phyloP scores from a whole-genome alignment of 2,797 vertebrate species.

The Chaetodon trifasciatus region DNA sequence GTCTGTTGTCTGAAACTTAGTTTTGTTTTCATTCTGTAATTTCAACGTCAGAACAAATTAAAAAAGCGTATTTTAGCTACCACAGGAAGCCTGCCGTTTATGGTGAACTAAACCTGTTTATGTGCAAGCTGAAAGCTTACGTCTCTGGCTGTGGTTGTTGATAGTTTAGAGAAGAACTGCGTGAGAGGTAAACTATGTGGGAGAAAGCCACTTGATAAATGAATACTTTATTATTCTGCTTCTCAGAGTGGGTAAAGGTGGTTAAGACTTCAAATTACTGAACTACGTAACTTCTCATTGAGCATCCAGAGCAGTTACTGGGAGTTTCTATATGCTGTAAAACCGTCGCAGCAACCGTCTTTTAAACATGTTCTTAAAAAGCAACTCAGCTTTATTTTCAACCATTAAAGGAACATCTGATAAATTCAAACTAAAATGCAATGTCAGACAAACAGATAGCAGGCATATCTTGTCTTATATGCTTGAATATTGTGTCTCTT shows the following conservation, averaged over 20 bases:
- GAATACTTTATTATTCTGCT: conserved; percentile 13
- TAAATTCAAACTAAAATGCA: neutral
- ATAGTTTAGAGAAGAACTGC: conserved; percentile 46
- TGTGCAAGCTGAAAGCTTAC: neutral
- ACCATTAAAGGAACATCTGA: neutral
- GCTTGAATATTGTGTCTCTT: conserved; percentile 5
- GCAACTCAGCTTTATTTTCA: neutral
- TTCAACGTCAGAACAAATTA: conserved; percentile 1
- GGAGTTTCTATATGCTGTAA: neutral
- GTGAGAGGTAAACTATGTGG: conserved; percentile 45
- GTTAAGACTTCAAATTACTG: neutral
- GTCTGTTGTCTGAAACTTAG: neutral
- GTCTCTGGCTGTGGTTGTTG: conserved; percentile 19
- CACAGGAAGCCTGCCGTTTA: conserved; percentile 30
- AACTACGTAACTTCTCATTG: neutral
- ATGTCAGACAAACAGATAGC: neutral
- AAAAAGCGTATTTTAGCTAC: neutral
- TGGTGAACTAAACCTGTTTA: conserved; percentile 43
- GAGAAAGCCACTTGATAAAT: conserved; percentile 10
- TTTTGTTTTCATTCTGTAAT: conserved; percentile 18
- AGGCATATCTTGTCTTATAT: neutral
- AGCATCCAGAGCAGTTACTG: neutral
- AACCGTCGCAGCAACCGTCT: neutral
- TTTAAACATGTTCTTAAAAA: neutral
- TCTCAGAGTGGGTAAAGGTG: rapidly evolving